Base-by-base conservation (phyloP, 2,797 vertebrate species). In the Pterois miles region DNA sequence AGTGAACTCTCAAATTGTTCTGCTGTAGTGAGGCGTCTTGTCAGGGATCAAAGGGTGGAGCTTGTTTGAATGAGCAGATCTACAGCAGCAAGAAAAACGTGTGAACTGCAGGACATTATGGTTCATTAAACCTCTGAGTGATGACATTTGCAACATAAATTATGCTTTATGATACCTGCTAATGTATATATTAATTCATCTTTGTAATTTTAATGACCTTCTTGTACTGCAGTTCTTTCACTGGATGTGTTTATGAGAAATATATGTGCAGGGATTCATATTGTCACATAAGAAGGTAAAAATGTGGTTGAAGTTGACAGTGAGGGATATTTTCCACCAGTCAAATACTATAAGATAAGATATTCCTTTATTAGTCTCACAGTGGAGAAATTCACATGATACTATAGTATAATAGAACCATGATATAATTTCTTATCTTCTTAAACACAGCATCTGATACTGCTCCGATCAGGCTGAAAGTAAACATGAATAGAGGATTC, bases 11-110 rank as follows among this genome's bases (percentile, higher is more conserved):
- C 1, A 23, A 54, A n/a, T 63, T 14, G 25, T 78, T 67, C 31
- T 62, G 25, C 5, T n/a, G 33, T 10, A 78, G 29, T 40, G 7
- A 40, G 16, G 64, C 0, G 0, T 58, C 29, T 48, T n/a, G 12
- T 20, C 56, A 18, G 48, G 10, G 43, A 40, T 73, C 63, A 67
- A 29, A 57, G 54, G 76, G 74, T 48, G 59, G 29, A 33, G 52
- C 56, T 29, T 16, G 18, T 76, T 66, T 77, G 33, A 68, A 69
- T 20, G 46, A 46, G 10, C 33, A 43, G 20, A 76, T 68, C 18
- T n/a, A 57, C 50, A 48, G 9, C 14, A 58, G 27, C 22, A 10
- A 46, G 10, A 77, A 20, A 69, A 67, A 59, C 2, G 13, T 67
- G 53, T 71, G 53, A 79, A 31, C 40, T 27, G 20, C 63, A 23